Conservation (phyloP, 2,113 vertebrate species). For the Parus major region DNA sequence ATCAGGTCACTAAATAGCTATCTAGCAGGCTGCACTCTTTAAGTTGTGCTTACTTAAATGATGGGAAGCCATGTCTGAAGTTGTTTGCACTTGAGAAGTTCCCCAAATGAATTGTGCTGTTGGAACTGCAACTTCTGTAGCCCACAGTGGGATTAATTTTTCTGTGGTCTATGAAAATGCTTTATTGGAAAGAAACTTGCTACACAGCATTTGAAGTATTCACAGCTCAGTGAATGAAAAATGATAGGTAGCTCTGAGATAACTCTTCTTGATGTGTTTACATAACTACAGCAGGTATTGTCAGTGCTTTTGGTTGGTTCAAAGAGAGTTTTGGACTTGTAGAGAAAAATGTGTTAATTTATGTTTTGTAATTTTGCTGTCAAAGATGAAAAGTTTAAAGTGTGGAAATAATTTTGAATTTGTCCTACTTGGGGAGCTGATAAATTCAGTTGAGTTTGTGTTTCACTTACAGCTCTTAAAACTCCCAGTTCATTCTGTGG, state of each 20-base stretch:
- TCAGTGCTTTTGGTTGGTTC: not conserved
- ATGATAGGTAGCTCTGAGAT: not conserved
- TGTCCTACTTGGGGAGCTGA: not conserved
- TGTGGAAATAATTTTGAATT: not conserved
- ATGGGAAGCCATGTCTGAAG: not conserved
- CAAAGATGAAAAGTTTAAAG: not conserved
- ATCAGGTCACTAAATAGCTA: not conserved
- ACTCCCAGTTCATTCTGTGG: not conserved
- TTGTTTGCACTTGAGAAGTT: not conserved
- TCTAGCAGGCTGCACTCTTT: not conserved
- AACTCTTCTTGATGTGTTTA: not conserved
- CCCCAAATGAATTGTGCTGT: not conserved
- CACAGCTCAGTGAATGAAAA: not conserved
- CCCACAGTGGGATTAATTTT: not conserved
- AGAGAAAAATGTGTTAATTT: not conserved
- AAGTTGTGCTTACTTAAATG: not conserved
- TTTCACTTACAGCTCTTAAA: not conserved
- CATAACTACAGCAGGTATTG: not conserved
- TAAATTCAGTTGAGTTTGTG: not conserved
- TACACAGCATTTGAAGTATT: not conserved
- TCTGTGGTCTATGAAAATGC: not conserved
- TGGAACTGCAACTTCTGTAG: not conserved
- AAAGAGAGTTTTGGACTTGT: not conserved
- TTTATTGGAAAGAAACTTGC: not conserved
- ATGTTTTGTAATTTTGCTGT: not conserved